Base-by-base conservation (phyloP, 1,140 invertebrate genomes). In the Micrasema minimum region DNA sequence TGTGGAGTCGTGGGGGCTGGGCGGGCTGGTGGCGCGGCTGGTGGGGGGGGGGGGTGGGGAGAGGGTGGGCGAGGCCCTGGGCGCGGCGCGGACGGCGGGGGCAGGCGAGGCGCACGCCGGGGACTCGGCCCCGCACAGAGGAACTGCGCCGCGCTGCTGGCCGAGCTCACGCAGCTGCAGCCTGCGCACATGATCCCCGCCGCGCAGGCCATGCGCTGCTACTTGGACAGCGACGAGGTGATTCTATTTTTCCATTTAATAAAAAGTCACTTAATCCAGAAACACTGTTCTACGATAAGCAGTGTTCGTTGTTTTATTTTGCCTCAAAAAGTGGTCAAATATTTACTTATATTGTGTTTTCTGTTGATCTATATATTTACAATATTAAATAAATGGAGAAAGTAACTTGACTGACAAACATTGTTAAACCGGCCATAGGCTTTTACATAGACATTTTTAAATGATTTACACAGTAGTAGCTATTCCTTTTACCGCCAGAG, bases 51-150 rank as follows among this genome's bases (percentile, higher is more conserved):
- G 87, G 80, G 85, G 85, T 4, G 87, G 88, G 69, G 88, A 86
- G 59, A 88, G 86, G 70, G 85, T 92, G 73, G 85, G 93, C 38
- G 85, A 85, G 72, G 89, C 93, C 78, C 85, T 92, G 73, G 85
- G 93, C 38, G 85, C 86, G 72, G 89, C 93, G 78, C 87, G 94
- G 78, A 87, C 92, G 41, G 86, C 89, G 75, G 92, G 94, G 84
- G 89, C 93, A 66, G 87, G 86, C 16, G 84, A 87, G 75, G 84
- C 88, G 2, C 84, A 82, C 80, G 87, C 45, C 78, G 77, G 82
- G 57, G 85, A 87, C 76, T 81, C 85, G 2, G 90, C 87, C 87
- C 85, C 2, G 90, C 88, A 41, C 87, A 88, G 53, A 86, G 87
- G 61, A 90, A 83, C 85, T 89, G 85, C 80, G 83, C 90, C 2